Evolutionary conservation across 1,140 invertebrate genomes (phyloP).

Genomic region (Drosophila orena): DNA sequence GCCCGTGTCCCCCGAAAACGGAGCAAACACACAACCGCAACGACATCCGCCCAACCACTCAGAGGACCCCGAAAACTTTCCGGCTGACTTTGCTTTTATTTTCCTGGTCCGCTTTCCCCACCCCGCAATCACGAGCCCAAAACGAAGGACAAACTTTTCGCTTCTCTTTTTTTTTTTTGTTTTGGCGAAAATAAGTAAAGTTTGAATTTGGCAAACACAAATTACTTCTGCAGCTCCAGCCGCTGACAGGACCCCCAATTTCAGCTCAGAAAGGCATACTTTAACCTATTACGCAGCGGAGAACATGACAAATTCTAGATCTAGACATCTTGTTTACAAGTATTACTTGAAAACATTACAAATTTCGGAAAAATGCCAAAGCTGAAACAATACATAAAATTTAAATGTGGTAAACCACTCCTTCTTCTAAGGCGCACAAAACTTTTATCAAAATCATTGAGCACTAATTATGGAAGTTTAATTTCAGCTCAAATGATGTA

Average conservation of each 20-base stretch:
- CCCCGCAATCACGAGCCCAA: slow-evolving; percentile 42
- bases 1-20: neutral
- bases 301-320: neutral
- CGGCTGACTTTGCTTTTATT: slow-evolving; percentile 64
- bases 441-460: neutral
- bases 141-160: slow-evolving; percentile 36
- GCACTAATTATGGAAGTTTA: too few relatives aligned
- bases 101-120: slow-evolving; percentile 19
- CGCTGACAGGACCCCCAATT: neutral
- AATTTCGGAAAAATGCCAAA: too few relatives aligned
- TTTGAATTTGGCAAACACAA: slow-evolving; percentile 77
- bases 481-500: neutral
- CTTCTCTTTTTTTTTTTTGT: too few relatives aligned
- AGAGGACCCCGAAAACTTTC: slow-evolving; percentile 49
- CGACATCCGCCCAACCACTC: slow-evolving; percentile 68
- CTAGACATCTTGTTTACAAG: too few relatives aligned
- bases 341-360: too few relatives aligned
- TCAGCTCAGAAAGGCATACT: neutral
- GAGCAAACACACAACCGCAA: slow-evolving; percentile 52
- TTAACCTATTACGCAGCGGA: neutral
- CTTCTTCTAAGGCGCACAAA: too few relatives aligned
- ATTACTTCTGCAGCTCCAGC: slow-evolving; percentile 43
- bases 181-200: slow-evolving; percentile 70
- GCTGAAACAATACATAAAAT: too few relatives aligned
- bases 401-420: too few relatives aligned